Percentiles rank a stretch among this genome's conserved stretches.
These are phyloP conservation scores for Drosophila willistoni DNA, from an alignment of 1,140 invertebrate genomes.

Conservation along the genomic window DNA sequence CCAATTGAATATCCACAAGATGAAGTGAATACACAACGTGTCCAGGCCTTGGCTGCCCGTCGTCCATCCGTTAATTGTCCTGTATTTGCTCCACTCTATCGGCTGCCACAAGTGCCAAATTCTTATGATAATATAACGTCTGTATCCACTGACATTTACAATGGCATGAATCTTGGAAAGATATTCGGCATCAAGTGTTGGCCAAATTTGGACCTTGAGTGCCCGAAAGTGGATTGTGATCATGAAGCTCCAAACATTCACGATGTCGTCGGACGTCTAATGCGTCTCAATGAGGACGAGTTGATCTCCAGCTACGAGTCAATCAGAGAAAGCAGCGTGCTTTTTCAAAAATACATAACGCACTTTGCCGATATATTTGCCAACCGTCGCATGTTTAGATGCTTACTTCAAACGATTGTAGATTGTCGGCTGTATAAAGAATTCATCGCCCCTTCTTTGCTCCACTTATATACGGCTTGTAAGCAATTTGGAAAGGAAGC, in stretches of 20 bases:
- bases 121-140: too few species aligned
- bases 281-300: neutral
- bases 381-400: slow-evolving; percentile 5
- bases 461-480: slow-evolving; percentile 11
- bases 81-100: slow-evolving; percentile 42
- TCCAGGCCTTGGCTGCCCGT: slow-evolving; percentile 2
- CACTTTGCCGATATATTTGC: slow-evolving; percentile 42
- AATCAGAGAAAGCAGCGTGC: neutral
- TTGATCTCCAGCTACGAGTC: slow-evolving; percentile 23
- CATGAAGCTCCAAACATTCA: slow-evolving; percentile 25
- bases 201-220: slow-evolving; percentile 22
- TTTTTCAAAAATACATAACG: neutral
- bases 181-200: slow-evolving; percentile 54
- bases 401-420: slow-evolving; percentile 42
- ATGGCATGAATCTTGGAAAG: neutral
- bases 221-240: slow-evolving; percentile 33
- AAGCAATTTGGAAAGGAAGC: slow-evolving; percentile 3
- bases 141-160: neutral
- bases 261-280: slow-evolving; percentile 27
- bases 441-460: neutral
- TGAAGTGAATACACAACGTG: neutral
- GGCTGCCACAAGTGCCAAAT: neutral
- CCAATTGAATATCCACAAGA: neutral
- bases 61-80: neutral
- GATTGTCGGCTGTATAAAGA: slow-evolving; percentile 41